Percentiles rank a stretch among this genome's conserved stretches.
These are phyloP conservation scores for Sebastes taczanowskii DNA, from an alignment of 2,797 vertebrate genomes.

Conservation along the genomic window DNA sequence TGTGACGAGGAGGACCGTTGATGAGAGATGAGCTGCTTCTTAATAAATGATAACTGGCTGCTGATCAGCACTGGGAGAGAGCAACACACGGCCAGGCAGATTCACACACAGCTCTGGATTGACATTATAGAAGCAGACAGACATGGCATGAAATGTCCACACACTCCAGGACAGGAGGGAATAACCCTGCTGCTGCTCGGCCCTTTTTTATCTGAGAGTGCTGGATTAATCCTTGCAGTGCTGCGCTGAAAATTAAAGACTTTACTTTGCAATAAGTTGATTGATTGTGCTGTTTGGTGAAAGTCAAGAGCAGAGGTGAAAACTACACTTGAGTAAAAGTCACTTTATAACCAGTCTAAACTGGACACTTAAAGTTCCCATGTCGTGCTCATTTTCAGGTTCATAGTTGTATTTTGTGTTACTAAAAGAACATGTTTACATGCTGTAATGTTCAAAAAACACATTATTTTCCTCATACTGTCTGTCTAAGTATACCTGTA, in stretches of 20 bases:
- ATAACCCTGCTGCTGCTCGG: background rate
- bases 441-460: too few species aligned
- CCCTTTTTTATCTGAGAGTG: background rate
- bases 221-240: conserved; percentile 13
- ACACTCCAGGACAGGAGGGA: background rate
- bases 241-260: conserved; percentile 5
- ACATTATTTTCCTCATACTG: too few species aligned
- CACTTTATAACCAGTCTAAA: background rate
- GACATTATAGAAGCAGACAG: background rate
- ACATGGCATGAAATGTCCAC: conserved; percentile 14
- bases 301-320: background rate
- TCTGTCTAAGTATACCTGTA: too few species aligned
- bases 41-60: conserved; percentile 30
- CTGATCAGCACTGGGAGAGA: conserved; percentile 5
- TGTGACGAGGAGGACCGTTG: conserved; percentile 6
- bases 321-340: background rate
- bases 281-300: background rate
- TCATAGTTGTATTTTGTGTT: too few species aligned
- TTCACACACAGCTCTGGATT: background rate
- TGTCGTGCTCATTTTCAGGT: too few species aligned
- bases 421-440: too few species aligned
- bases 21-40: conserved; percentile 1
- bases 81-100: background rate
- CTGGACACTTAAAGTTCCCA: background rate
- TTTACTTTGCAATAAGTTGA: conserved; percentile 7